A percentile compares a stretch with the other conserved stretches of the same genome.
phyloP scores from a whole-genome alignment of 2,888 invertebrate genomes.

The Lasioglossum figueresi region DNA sequence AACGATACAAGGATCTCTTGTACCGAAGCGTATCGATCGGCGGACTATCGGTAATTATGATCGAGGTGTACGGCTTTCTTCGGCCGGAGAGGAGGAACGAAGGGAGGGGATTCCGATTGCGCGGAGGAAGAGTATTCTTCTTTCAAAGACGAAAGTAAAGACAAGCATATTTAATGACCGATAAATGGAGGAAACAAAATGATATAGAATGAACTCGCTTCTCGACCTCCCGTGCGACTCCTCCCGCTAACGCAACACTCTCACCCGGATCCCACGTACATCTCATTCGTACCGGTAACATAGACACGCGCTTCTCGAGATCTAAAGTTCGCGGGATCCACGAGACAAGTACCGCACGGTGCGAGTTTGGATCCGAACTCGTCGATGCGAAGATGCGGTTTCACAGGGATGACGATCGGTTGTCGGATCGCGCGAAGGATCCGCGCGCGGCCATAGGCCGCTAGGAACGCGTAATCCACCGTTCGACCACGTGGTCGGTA shows the following conservation, averaged over 20 bases:
- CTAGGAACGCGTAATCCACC: constrained; percentile 43
- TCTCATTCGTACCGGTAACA: too few relatives aligned
- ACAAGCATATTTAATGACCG: too few relatives aligned
- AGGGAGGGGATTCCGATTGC: not conserved
- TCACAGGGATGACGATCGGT: not conserved
- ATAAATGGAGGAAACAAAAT: too few relatives aligned
- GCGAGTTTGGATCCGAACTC: not conserved
- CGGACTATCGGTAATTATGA: constrained; percentile 59
- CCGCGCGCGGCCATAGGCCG: not conserved
- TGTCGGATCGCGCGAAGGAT: not conserved
- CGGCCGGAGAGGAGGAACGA: too few relatives aligned
- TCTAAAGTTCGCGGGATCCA: too few relatives aligned
- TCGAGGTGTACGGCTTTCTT: constrained; percentile 39
- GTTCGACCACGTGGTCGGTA: constrained; percentile 64
- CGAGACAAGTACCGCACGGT: too few relatives aligned
- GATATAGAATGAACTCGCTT: too few relatives aligned
- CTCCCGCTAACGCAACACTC: too few relatives aligned
- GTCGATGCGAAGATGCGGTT: not conserved
- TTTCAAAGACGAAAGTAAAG: too few relatives aligned
- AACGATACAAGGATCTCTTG: constrained; percentile 63
- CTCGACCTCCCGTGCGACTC: too few relatives aligned
- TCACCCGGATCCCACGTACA: too few relatives aligned
- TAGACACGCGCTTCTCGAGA: too few relatives aligned
- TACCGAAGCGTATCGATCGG: constrained; percentile 52
- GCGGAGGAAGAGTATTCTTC: not conserved